phyloP scores from a whole-genome alignment of 1,140 invertebrate species.

The Bicyclus anynana region DNA sequence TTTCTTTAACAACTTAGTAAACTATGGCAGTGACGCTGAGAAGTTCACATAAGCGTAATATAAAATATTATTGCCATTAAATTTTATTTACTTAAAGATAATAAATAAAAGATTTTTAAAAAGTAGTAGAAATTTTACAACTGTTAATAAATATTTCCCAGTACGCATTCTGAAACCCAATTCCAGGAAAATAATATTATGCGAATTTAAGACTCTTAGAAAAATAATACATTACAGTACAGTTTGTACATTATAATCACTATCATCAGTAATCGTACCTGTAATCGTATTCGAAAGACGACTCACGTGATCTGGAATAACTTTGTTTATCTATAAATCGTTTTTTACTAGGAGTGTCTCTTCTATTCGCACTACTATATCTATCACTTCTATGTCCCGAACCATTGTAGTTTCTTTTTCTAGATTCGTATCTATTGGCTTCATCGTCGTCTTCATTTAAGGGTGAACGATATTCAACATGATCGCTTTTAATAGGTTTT shows the following conservation, averaged over 20 bases:
- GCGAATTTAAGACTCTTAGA: no score
- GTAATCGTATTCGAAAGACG: slow-evolving; percentile 31
- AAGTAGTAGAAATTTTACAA: no score
- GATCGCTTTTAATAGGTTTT: slow-evolving; percentile 25
- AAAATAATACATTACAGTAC: no score
- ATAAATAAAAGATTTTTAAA: no score
- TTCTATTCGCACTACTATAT: not conserved
- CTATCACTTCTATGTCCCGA: not conserved
- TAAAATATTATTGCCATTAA: no score
- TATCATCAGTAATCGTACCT: slow-evolving; percentile 37
- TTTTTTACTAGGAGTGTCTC: not conserved
- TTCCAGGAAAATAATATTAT: no score
- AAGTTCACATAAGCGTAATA: no score
- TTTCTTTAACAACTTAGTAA: not conserved
- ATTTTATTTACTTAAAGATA: no score
- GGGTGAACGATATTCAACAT: slow-evolving; percentile 26
- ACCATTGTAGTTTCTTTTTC: not conserved
- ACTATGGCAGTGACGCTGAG: no score
- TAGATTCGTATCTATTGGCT: not conserved
- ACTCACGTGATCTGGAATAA: not conserved
- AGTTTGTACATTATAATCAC: not conserved
- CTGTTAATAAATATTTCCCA: no score
- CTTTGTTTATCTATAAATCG: slow-evolving; percentile 1
- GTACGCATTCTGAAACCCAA: no score
- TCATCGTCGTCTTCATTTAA: slow-evolving; percentile 22